Percentiles rank a stretch among this genome's conserved stretches.
Conservation (phyloP, 2,797 vertebrate species). For the Danio jaintianensis region DNA sequence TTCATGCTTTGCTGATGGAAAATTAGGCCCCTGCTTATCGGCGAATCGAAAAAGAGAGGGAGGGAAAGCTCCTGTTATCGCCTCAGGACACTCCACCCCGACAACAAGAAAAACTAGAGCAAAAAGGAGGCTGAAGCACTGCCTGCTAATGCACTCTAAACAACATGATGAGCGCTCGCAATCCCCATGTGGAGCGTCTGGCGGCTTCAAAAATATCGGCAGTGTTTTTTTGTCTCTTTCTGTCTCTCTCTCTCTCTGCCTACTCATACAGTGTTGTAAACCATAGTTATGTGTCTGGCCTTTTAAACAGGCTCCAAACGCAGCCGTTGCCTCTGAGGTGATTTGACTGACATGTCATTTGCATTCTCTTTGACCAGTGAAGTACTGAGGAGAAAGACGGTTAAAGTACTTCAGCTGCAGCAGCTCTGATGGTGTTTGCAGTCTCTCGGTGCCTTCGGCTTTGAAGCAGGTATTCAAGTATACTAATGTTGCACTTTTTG, state of each 20-base stretch:
- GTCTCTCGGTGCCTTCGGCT: conserved; percentile 34
- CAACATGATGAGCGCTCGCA: conserved; percentile 85
- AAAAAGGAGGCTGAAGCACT: conserved; percentile 88
- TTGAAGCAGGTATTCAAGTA: conserved; percentile 9
- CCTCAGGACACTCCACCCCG: conserved; percentile 94
- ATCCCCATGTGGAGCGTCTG: conserved; percentile 82
- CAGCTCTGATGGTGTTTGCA: conserved; percentile 69
- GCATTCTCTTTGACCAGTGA: conserved; percentile 80
- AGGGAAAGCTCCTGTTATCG: conserved; percentile 87
- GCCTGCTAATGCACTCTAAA: conserved; percentile 96
- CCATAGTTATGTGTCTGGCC: conserved; percentile 73
- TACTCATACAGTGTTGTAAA: conserved; percentile 67
- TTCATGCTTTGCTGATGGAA: conserved; percentile 98
- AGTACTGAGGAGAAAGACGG: conserved; percentile 80
- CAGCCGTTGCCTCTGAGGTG: conserved; percentile 62
- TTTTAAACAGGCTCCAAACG: conserved; percentile 71
- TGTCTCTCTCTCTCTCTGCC: conserved; percentile 54
- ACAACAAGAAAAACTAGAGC: conserved; percentile 97
- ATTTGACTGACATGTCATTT: conserved; percentile 77
- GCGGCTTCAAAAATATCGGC: conserved; percentile 66
- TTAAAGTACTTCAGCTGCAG: conserved; percentile 80
- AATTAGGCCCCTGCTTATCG: conserved; percentile 93
- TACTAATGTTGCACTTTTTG: conserved; percentile 9
- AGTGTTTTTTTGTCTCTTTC: conserved; percentile 53
- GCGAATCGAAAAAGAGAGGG: conserved; percentile 81